phyloP scores from a whole-genome alignment of 2,797 vertebrate genomes.

The Tokudaia tokunoshimensis region DNA sequence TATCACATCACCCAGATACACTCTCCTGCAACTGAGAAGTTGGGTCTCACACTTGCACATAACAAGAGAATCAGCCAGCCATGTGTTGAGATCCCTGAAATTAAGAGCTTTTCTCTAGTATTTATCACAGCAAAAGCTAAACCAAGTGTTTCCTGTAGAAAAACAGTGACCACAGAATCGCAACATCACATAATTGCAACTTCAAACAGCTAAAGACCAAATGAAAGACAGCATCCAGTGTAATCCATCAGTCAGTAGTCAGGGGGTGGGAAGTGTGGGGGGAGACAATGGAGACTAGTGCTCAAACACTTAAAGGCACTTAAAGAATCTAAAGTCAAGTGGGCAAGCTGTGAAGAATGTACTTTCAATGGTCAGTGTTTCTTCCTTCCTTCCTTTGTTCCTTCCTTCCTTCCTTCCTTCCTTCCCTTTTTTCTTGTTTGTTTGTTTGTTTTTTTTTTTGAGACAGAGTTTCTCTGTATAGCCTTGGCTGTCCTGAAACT shows the following conservation, averaged over 20 bases:
- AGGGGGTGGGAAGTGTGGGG: no score
- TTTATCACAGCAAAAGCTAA: not conserved
- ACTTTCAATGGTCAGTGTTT: not conserved
- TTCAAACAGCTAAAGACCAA: constrained; percentile 40
- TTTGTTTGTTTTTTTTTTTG: not conserved
- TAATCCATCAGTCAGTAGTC: not conserved
- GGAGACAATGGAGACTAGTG: not conserved
- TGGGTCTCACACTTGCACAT: not conserved
- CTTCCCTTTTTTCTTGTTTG: not conserved
- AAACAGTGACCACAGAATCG: not conserved
- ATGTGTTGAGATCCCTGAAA: not conserved
- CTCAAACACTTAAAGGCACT: constrained; percentile 27
- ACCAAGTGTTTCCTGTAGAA: not conserved
- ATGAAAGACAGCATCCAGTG: constrained; percentile 25
- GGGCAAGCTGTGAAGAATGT: not conserved
- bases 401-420: no score
- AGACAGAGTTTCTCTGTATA: not conserved
- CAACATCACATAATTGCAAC: not conserved
- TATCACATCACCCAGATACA: not conserved
- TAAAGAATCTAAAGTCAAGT: constrained; percentile 51
- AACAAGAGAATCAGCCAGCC: not conserved
- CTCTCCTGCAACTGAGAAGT: not conserved
- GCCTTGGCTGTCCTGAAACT: not conserved
- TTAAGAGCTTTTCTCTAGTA: not conserved
- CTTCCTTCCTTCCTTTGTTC: not conserved